phyloP scores from a whole-genome alignment of 2,113 vertebrate genomes.

The Pelusios castaneus region DNA sequence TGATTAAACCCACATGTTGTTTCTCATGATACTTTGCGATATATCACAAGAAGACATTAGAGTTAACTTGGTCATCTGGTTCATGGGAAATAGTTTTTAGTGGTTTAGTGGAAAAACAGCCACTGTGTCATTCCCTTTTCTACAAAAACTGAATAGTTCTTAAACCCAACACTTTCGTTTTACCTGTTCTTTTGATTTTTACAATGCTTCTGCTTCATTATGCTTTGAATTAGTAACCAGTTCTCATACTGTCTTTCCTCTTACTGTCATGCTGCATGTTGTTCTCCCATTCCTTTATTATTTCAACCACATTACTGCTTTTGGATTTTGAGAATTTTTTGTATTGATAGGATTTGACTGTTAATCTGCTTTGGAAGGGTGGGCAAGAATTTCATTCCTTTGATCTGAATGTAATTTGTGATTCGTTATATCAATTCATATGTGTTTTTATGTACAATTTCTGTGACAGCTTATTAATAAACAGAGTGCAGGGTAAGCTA shows the following conservation, averaged over 20 bases:
- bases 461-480: constrained; percentile 48
- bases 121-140: not conserved
- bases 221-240: constrained; percentile 49
- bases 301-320: not conserved
- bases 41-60: not conserved
- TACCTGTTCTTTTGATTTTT: not conserved
- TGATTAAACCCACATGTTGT: not conserved
- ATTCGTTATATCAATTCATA: constrained; percentile 22
- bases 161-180: not conserved
- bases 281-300: not conserved
- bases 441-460: not conserved
- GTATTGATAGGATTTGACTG: constrained; percentile 36
- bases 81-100: not conserved
- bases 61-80: not conserved
- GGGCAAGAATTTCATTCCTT: constrained; percentile 38
- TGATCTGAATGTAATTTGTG: constrained; percentile 35
- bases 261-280: not conserved
- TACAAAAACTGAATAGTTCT: not conserved
- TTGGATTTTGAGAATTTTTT: constrained; percentile 27
- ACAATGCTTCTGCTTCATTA: constrained; percentile 31
- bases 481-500: constrained; percentile 70
- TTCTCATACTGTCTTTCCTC: not conserved
- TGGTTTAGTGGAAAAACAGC: not conserved
- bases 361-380: constrained; percentile 25
- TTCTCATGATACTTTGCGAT: not conserved